These are phyloP conservation scores for Microcebus murinus DNA, from an alignment of 2,113 vertebrate genomes.

Conservation along the genomic window DNA sequence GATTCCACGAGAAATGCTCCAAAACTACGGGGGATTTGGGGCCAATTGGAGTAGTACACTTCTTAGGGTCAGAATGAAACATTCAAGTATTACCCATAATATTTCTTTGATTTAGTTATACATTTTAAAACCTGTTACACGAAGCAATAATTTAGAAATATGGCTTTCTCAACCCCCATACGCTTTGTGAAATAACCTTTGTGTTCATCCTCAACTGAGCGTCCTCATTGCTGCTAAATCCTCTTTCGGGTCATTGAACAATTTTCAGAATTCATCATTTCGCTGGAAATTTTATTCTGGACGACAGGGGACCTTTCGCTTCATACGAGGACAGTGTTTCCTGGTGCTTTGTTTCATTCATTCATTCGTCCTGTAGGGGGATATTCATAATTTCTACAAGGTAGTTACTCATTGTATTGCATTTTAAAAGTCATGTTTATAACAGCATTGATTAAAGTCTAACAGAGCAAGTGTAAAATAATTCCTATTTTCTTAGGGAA, in stretches of 20 bases:
- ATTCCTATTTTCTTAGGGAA: not conserved
- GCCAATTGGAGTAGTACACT: not conserved
- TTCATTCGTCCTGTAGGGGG: not conserved
- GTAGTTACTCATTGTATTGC: rapidly evolving
- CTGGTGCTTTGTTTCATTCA: too few species aligned
- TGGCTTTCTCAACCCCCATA: too few species aligned
- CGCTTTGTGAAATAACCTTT: not conserved
- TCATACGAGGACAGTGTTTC: not conserved
- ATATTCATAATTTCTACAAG: rapidly evolving
- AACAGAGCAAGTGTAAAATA: not conserved
- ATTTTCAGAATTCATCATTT: not conserved
- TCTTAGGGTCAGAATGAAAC: not conserved
- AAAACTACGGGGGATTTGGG: not conserved
- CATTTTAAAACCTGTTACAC: not conserved
- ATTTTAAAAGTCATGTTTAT: not conserved
- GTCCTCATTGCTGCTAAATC: not conserved
- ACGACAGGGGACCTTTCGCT: not conserved
- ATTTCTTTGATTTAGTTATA: not conserved
- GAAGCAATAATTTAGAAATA: not conserved
- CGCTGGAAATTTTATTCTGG: not conserved
- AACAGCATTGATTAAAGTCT: not conserved
- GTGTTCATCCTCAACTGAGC: not conserved
- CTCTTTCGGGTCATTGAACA: not conserved
- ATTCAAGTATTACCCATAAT: not conserved
- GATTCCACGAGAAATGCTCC: not conserved